Conservation (phyloP, 1,140 invertebrate genomes). For the Calycopis cecrops region DNA sequence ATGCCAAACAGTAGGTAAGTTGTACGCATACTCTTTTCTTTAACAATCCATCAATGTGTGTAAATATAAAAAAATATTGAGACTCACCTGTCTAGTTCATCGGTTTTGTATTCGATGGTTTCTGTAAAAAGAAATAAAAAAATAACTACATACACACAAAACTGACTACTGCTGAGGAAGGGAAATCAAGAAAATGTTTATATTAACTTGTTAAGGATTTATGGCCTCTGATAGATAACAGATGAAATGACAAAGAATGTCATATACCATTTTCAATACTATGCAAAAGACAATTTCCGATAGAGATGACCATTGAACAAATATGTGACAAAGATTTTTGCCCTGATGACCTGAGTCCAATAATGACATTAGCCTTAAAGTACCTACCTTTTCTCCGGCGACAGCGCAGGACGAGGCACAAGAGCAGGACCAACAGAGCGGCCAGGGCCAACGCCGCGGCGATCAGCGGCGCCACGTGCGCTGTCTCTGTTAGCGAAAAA, state of each 20-base stretch:
- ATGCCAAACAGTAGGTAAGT: not conserved
- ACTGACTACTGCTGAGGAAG: not conserved
- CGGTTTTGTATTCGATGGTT: constrained; percentile 67
- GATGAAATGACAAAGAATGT: too few species aligned
- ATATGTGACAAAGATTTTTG: too few species aligned
- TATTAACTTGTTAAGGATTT: not conserved
- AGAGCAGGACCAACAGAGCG: constrained; percentile 55
- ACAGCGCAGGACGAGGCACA: constrained; percentile 63
- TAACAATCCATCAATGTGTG: too few species aligned
- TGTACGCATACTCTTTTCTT: not conserved
- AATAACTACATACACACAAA: too few species aligned
- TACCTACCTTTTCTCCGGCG: constrained; percentile 51
- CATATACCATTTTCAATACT: too few species aligned
- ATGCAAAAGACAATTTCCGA: too few species aligned
- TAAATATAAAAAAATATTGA: too few species aligned
- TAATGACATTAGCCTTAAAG: too few species aligned
- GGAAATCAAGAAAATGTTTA: not conserved
- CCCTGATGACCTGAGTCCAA: too few species aligned
- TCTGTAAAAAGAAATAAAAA: constrained; percentile 43
- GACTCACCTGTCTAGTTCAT: constrained; percentile 65
- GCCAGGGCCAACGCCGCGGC: constrained; percentile 62
- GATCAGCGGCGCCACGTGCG: constrained; percentile 65
- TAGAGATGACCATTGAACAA: too few species aligned
- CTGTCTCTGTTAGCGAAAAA: constrained; percentile 69
- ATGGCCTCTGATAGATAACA: too few species aligned